Percentiles rank a stretch among this genome's conserved stretches.
Conservation (phyloP, 2,797 vertebrate species). For the Danio tinwini region DNA sequence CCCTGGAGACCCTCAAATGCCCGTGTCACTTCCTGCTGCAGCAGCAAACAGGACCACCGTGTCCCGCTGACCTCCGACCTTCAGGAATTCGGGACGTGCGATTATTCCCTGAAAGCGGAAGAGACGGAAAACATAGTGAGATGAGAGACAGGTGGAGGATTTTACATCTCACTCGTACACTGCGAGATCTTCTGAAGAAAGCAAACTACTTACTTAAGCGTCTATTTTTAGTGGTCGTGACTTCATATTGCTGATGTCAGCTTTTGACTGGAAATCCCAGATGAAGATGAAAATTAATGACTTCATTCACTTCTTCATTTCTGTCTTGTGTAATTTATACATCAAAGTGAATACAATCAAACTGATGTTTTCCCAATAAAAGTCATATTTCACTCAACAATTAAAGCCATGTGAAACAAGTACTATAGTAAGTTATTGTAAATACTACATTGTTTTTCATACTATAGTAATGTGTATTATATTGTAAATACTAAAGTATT, state of each 20-base stretch:
- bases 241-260: constrained; percentile 10
- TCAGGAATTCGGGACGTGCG: constrained; percentile 1
- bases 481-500: too few species aligned
- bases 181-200: not conserved
- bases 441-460: too few species aligned
- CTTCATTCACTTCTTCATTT: not conserved
- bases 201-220: not conserved
- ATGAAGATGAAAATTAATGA: not conserved
- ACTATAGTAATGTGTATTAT: too few species aligned
- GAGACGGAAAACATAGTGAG: not conserved
- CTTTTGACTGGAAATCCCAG: not conserved
- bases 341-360: not conserved
- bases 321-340: not conserved
- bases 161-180: not conserved
- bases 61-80: constrained; percentile 31
- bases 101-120: constrained; percentile 5
- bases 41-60: constrained; percentile 1
- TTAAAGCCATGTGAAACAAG: too few species aligned
- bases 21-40: constrained; percentile 59
- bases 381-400: not conserved
- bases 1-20: constrained; percentile 40
- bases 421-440: too few species aligned
- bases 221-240: not conserved
- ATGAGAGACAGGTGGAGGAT: not conserved
- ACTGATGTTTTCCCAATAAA: not conserved